phyloP scores from a whole-genome alignment of 1,140 invertebrate genomes.

The Oryctes rhinoceros region DNA sequence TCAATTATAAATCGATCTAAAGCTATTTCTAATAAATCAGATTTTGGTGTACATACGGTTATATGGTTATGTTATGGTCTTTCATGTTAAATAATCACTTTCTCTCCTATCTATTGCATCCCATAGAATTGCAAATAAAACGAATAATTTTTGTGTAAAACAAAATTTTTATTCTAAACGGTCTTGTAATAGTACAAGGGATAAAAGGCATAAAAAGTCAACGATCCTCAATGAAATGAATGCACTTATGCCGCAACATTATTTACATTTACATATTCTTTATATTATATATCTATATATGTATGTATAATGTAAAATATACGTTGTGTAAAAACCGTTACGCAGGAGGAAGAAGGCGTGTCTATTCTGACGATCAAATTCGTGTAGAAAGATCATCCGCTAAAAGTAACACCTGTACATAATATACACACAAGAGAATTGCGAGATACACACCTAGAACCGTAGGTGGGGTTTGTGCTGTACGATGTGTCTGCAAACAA shows the following conservation, averaged over 20 bases:
- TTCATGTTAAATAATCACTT: too few relatives aligned
- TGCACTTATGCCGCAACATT: background rate
- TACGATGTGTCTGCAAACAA: conserved; percentile 84
- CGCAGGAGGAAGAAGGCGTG: conserved; percentile 2
- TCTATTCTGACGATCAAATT: background rate
- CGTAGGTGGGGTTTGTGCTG: conserved; percentile 92
- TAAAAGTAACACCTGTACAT: conserved; percentile 36
- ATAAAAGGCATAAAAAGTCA: background rate
- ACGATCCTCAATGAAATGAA: background rate
- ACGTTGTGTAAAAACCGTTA: background rate
- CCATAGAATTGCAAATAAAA: background rate
- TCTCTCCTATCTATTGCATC: too few relatives aligned
- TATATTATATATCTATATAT: background rate
- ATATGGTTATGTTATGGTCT: too few relatives aligned
- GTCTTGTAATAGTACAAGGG: background rate
- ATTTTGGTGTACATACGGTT: too few relatives aligned
- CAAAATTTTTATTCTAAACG: conserved; percentile 22
- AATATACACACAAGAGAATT: conserved; percentile 35
- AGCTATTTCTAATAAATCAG: too few relatives aligned
- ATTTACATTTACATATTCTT: background rate
- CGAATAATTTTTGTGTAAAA: background rate
- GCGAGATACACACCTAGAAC: conserved; percentile 66
- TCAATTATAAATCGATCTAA: too few relatives aligned
- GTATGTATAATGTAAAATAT: background rate
- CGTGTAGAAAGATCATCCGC: background rate